Conservation (phyloP, 1,140 invertebrate genomes). For the Pachyrhynchus sulphureomaculatus region DNA sequence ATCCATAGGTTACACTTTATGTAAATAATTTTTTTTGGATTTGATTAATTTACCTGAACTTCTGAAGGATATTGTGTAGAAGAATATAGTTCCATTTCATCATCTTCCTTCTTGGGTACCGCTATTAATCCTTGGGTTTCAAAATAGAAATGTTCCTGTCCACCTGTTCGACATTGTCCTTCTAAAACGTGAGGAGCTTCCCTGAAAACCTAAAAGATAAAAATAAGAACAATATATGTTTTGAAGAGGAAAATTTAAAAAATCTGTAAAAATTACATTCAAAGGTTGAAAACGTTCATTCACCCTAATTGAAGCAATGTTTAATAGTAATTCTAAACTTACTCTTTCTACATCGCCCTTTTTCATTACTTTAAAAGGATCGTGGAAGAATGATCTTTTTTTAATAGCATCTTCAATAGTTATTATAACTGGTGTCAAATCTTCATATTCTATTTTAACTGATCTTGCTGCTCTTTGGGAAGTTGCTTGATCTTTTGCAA, state of each 20-base stretch:
- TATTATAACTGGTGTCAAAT: conserved; percentile 72
- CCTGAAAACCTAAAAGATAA: conserved; percentile 64
- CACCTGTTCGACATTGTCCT: conserved; percentile 78
- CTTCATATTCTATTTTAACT: conserved; percentile 76
- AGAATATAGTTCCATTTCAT: conserved; percentile 83
- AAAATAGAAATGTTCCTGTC: conserved; percentile 97
- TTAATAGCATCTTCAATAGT: conserved; percentile 84
- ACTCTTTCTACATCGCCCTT: conserved; percentile 58
- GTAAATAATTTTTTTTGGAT: too few relatives aligned
- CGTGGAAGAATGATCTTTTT: conserved; percentile 66
- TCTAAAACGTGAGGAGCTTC: conserved; percentile 65
- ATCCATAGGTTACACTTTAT: too few relatives aligned
- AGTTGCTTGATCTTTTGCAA: conserved; percentile 69
- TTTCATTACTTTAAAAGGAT: conserved; percentile 18
- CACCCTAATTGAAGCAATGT: too few relatives aligned
- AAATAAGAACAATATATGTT: too few relatives aligned
- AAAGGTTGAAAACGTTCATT: too few relatives aligned
- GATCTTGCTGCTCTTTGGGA: conserved; percentile 74
- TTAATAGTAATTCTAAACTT: too few relatives aligned
- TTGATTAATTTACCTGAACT: conserved; percentile 53
- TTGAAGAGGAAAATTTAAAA: too few relatives aligned
- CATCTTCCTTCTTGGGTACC: conserved; percentile 74
- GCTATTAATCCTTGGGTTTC: conserved; percentile 81
- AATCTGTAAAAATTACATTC: too few relatives aligned
- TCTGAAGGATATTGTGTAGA: conserved; percentile 84